Conservation (phyloP, 2,113 vertebrate species). For the Alethe diademata region DNA sequence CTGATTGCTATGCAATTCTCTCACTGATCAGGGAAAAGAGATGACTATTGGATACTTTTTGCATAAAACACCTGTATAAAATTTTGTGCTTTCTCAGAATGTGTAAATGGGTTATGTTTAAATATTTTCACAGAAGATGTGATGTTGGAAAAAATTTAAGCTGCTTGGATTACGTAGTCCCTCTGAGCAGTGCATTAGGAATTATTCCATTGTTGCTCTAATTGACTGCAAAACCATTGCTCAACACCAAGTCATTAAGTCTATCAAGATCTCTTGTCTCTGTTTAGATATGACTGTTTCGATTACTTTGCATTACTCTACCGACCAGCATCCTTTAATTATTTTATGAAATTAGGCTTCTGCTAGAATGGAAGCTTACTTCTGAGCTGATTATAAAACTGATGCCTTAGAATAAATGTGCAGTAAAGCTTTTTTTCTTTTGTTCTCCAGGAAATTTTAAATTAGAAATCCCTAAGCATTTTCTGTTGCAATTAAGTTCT, state of each 20-base stretch:
- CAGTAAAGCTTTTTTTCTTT: neutral
- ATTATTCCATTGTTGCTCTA: neutral
- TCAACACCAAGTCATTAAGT: neutral
- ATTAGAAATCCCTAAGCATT: neutral
- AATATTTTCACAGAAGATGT: neutral
- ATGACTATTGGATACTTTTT: neutral
- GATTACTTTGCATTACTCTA: neutral
- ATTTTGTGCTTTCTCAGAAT: neutral
- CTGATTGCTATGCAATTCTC: neutral
- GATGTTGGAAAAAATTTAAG: neutral
- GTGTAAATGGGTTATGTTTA: neutral
- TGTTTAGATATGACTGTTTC: neutral
- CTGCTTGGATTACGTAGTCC: neutral
- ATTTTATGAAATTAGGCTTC: neutral
- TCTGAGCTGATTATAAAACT: neutral
- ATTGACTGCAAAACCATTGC: neutral
- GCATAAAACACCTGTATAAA: neutral
- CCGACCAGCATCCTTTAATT: neutral
- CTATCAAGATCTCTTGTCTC: neutral
- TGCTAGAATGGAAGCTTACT: neutral
- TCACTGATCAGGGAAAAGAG: neutral
- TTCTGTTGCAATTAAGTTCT: slow-evolving; percentile 13
- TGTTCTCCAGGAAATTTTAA: neutral
- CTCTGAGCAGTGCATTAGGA: neutral
- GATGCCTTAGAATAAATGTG: neutral